Conservation (phyloP, 2,888 invertebrate genomes). For the Apodemia mormo region DNA sequence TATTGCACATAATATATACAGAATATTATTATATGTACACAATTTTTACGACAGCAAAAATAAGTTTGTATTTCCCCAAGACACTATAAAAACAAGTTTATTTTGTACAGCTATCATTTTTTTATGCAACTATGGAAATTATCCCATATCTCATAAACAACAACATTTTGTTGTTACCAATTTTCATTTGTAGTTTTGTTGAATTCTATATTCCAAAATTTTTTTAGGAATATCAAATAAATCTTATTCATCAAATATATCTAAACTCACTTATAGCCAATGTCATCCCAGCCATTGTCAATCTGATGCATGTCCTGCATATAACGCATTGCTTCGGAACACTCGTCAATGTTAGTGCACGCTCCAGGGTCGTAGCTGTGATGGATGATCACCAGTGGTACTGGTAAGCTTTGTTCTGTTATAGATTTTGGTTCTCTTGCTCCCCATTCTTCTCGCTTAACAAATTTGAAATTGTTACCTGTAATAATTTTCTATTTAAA, state of each 20-base stretch:
- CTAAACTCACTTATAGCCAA: conserved; percentile 79
- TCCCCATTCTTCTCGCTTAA: conserved; percentile 79
- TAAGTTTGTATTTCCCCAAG: too few species aligned
- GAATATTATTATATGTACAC: too few species aligned
- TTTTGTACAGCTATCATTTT: too few species aligned
- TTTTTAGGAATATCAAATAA: too few species aligned
- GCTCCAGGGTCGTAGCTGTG: conserved; percentile 84
- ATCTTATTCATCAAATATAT: neutral
- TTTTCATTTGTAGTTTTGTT: too few species aligned
- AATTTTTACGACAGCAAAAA: too few species aligned
- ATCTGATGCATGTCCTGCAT: conserved; percentile 85
- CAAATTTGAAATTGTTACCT: conserved; percentile 33
- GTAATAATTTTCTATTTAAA: neutral
- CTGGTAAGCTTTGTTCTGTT: conserved; percentile 77
- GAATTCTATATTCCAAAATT: too few species aligned
- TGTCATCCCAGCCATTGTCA: conserved; percentile 83
- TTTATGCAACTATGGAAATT: too few species aligned
- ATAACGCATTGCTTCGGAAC: conserved; percentile 80
- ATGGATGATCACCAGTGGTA: conserved; percentile 85
- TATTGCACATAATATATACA: too few species aligned
- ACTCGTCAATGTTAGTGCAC: conserved; percentile 76
- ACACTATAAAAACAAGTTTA: too few species aligned
- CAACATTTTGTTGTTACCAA: too few species aligned
- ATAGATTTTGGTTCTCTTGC: conserved; percentile 72
- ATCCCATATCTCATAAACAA: too few species aligned